A percentile compares a stretch with the other conserved stretches of the same genome.
Conservation (phyloP, 1,140 invertebrate species). For the Calycopis cecrops region DNA sequence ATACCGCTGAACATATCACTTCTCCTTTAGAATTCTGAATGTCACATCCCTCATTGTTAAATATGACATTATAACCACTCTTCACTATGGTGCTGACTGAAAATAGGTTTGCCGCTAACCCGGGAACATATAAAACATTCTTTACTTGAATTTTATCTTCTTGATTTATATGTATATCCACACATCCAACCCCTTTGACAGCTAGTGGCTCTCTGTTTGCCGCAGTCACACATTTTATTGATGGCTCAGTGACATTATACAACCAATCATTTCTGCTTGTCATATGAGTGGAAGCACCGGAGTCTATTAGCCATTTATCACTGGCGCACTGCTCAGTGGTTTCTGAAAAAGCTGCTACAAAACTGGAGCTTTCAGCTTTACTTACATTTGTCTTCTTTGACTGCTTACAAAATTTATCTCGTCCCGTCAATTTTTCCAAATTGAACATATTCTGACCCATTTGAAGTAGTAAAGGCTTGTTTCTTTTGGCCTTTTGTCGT, state of each 20-base stretch:
- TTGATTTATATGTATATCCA: conserved; percentile 20
- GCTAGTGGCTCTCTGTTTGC: conserved; percentile 29
- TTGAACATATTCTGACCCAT: conserved; percentile 23
- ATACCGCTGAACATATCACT: conserved; percentile 13
- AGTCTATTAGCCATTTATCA: conserved; percentile 32
- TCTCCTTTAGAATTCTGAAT: conserved; percentile 9
- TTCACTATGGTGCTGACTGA: conserved; percentile 27
- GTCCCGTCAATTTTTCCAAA: conserved; percentile 33
- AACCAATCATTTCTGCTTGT: conserved; percentile 23
- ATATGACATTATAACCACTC: conserved; percentile 22
- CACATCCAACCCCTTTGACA: conserved; percentile 24
- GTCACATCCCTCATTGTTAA: conserved; percentile 20
- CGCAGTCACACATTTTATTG: conserved; percentile 26
- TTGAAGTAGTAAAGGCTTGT: neutral
- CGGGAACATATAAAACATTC: conserved; percentile 28
- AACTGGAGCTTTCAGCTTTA: conserved; percentile 27
- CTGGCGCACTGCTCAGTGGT: conserved; percentile 8
- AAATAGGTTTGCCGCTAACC: conserved; percentile 23
- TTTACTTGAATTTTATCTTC: conserved; percentile 21
- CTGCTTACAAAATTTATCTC: conserved; percentile 33
- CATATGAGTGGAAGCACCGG: conserved; percentile 34
- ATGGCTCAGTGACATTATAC: conserved; percentile 27
- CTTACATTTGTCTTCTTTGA: conserved; percentile 19
- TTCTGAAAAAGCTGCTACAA: conserved; percentile 34
- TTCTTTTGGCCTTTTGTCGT: neutral